A percentile compares a stretch with the other conserved stretches of the same genome.
These are phyloP conservation scores for Talpa occidentalis DNA, from an alignment of 2,113 vertebrate genomes.

Conservation along the genomic window DNA sequence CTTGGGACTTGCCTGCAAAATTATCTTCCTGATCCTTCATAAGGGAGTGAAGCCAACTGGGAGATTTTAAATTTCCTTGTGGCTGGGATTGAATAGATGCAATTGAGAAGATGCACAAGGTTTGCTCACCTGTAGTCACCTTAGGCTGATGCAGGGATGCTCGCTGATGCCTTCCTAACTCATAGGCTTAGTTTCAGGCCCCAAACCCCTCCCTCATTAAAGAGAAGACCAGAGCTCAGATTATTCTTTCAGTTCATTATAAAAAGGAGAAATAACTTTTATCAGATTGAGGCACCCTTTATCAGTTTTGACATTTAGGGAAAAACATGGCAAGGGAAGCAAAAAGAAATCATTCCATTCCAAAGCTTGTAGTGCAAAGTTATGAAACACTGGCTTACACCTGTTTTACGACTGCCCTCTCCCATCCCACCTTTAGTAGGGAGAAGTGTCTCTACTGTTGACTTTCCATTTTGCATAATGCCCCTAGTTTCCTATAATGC, in stretches of 20 bases:
- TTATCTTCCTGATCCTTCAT: background rate
- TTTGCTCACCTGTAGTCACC: background rate
- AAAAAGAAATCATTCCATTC: background rate
- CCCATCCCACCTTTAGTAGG: background rate
- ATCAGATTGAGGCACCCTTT: background rate
- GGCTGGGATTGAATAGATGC: background rate
- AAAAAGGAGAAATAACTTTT: constrained; percentile 8
- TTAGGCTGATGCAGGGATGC: background rate
- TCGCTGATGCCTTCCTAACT: background rate
- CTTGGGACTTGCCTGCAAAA: background rate
- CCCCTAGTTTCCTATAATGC: background rate
- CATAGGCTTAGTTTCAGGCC: background rate
- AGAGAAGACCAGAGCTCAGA: background rate
- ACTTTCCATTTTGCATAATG: background rate
- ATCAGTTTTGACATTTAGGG: background rate
- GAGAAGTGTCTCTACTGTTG: background rate
- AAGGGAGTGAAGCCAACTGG: background rate
- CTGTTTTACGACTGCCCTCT: background rate
- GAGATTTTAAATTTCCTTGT: constrained; percentile 7
- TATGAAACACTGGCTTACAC: background rate
- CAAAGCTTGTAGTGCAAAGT: background rate
- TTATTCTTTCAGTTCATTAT: constrained; percentile 6
- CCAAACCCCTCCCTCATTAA: background rate
- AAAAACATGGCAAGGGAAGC: background rate
- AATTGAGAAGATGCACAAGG: background rate